phyloP scores from a whole-genome alignment of 2,888 invertebrate genomes.

The Abrostola triplasia region DNA sequence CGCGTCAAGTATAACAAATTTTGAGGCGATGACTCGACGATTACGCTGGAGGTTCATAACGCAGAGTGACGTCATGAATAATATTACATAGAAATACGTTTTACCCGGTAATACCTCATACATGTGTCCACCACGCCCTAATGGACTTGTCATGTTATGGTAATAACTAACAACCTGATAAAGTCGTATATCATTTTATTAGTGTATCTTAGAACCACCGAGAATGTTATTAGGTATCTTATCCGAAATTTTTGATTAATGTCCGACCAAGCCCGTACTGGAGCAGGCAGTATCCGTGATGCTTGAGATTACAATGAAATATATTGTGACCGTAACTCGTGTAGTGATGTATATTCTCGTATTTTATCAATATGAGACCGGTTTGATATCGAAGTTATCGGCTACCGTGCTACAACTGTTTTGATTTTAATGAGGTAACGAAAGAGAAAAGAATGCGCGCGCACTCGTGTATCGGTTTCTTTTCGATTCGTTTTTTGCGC shows the following conservation, averaged over 20 bases:
- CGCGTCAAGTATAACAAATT: constrained; percentile 74
- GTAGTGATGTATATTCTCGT: constrained; percentile 49
- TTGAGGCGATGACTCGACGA: constrained; percentile 72
- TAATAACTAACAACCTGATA: constrained; percentile 80
- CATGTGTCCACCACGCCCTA: constrained; percentile 74
- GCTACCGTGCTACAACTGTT: constrained; percentile 51
- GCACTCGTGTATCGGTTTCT: constrained; percentile 31
- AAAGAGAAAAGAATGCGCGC: constrained; percentile 24
- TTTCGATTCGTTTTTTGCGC: constrained; percentile 22
- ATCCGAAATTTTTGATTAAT: constrained; percentile 77
- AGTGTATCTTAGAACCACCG: constrained; percentile 57
- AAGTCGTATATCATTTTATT: constrained; percentile 82
- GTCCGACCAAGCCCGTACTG: constrained; percentile 45
- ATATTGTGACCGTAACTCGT: constrained; percentile 59
- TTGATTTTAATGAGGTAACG: constrained; percentile 34
- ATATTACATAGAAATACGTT: constrained; percentile 65
- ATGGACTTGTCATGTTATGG: constrained; percentile 88
- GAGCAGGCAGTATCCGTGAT: constrained; percentile 61
- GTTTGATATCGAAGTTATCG: constrained; percentile 45
- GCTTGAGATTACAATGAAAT: constrained; percentile 73
- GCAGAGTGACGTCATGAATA: constrained; percentile 64
- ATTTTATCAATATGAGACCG: constrained; percentile 54
- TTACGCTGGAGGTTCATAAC: constrained; percentile 58
- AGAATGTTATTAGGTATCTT: constrained; percentile 64
- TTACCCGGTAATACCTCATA: constrained; percentile 65